Evolutionary conservation across 2,113 vertebrate species (phyloP), one percentile per base, ranked within the genome.

Genomic region (Podarcis muralis): DNA sequence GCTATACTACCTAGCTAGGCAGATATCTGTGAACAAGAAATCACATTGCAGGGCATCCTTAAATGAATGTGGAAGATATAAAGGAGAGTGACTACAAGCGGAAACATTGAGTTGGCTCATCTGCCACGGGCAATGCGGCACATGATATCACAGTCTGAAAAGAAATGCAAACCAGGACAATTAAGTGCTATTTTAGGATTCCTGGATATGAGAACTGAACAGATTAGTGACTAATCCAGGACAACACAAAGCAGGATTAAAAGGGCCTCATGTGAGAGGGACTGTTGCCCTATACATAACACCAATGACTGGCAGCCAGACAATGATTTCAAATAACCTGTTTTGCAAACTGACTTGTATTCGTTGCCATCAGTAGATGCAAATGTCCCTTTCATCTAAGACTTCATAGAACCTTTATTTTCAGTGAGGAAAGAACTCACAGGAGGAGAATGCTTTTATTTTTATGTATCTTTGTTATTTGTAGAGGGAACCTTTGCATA

Each of bases 271-370:
- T 0, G 0, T 92, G 83, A 90, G 25, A 13, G n/a, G 84, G 92
- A 93, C 69, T 4, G 87, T 90, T 89, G 71, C 40, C 74, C 62
- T 48, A n/a, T 90, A 30, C 68, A 37, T 91, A 87, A 91, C 48
- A 86, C 69, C 87, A 13, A 43, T 86, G 91, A 91, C 84, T 74
- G 0, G 0, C 82, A 65, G 92, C 93, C 91, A 93, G 92, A 65
- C 69, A 94, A 94, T 91, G 91, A 93, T 74, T 65, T 81, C 86
- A 94, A 88, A 92, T 86, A 88, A 35, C 6, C 25, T 57, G 32
- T 16, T 85, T 88, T 82, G 3, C 32, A 83, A 7, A 0, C 13
- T 6, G 78, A 23, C 57, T 23, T 72, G 78, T 89, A 78, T 89
- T 35, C 59, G 81, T 65, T 86, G 86, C 16, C 48, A 53, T 53